phyloP scores from a whole-genome alignment of 1,140 invertebrate genomes.

The Trichonephila clavata region DNA sequence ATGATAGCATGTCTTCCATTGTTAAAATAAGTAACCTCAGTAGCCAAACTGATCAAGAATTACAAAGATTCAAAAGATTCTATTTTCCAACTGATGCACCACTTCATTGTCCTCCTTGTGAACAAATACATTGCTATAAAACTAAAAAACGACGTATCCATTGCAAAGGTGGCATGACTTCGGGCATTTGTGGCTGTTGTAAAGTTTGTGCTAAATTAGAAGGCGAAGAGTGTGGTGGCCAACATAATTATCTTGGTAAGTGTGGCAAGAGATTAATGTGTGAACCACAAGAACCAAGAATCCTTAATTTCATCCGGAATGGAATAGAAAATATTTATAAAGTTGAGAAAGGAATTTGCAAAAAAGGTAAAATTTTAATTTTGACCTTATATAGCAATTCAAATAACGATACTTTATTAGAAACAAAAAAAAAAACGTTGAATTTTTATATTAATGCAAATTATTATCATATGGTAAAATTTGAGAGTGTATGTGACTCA shows the following conservation, averaged over 20 bases:
- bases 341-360: constrained; percentile 67
- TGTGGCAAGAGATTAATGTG: constrained; percentile 80
- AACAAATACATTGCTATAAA: constrained; percentile 79
- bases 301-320: background rate
- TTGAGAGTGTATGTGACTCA: too few species aligned
- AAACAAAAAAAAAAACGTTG: too few species aligned
- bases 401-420: too few species aligned
- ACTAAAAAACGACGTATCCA: constrained; percentile 77
- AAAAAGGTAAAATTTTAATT: constrained; percentile 54
- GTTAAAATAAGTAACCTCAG: background rate
- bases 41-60: background rate
- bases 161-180: constrained; percentile 79
- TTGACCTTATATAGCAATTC: background rate
- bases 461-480: too few species aligned
- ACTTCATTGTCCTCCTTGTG: constrained; percentile 79
- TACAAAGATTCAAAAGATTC: background rate
- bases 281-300: constrained; percentile 64
- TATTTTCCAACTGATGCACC: background rate
- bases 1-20: background rate
- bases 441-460: too few species aligned
- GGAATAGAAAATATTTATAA: constrained; percentile 19
- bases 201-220: constrained; percentile 80
- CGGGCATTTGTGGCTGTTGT: constrained; percentile 80
- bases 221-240: constrained; percentile 80
- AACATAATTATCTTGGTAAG: constrained; percentile 80